Base-by-base conservation (phyloP, 2,113 vertebrate genomes). In the Amblyornis subalaris region DNA sequence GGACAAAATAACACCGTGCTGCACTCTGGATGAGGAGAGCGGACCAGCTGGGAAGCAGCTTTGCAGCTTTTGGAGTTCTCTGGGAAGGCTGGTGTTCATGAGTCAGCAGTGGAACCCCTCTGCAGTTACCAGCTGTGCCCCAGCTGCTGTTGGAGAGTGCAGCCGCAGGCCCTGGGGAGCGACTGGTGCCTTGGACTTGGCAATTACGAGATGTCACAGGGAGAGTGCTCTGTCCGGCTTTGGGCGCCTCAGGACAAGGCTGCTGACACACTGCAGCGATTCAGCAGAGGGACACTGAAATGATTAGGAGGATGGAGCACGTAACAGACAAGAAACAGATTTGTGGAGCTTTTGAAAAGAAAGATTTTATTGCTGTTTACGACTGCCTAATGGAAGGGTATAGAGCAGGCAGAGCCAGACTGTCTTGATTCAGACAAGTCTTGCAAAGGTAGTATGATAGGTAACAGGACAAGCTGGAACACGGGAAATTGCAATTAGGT, bases 161-260 rank as follows among this genome's bases (percentile, higher is more conserved):
- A 44, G 42, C 55, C 0, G 0, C 23, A 25, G 51, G 47, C 20
- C 12, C 21, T 11, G 16, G 40, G 21, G 29, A 29, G 12, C 0
- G 2, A 58, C 48, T 58, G 12, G 5, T 75, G 53, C 61, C 44
- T 54, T 47, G 35, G 33, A 12, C 25, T 50, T 79, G 66, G 35
- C 53, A 42, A 2, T 19, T 54, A 8, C 4, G 36, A 69, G 67
- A 26, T 9, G 3, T 54, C 20, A 45, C 2, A 11, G 31, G 21
- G 47, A 38, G 12, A 51, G 45, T 26, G 29, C 40, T 83, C 8
- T 71, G n/a, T 35, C 62, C 19, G 3, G 2, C 69, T 74, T 45
- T 60, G 72, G 54, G 31, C 0, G 6, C 36, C 40, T 58, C 22
- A 53, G 67, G 50, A 31, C 54, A 64, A 40, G 42, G 54, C 44